Base-by-base conservation (phyloP, 2,113 vertebrate genomes). In the Fulica atra region DNA sequence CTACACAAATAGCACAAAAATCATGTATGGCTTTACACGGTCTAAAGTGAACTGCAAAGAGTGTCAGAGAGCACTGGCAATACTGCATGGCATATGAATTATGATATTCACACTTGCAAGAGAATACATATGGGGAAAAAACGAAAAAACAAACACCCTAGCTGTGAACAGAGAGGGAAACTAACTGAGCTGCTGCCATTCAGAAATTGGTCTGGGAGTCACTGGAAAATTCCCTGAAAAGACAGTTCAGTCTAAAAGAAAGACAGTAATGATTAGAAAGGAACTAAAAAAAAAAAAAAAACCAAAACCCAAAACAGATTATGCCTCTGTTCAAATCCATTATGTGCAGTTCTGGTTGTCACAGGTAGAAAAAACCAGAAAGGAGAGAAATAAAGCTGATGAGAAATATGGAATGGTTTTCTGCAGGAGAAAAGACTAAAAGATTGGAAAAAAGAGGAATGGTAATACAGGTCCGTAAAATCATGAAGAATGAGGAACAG, bases 381-480 rank as follows among this genome's bases (percentile, higher is more conserved):
- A 23, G 35, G 64, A 63, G 16, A 51, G 42, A 73, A 94, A 71
- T 66, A 71, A 84, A 89, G 21, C 42, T 70, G 56, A 19, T n/a
- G 31, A 63, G 61, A 87, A 89, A 89, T 51, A 68, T 11, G 29
- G 36, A 59, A 57, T 46, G 18, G 21, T 46, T 78, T 89, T 78
- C 81, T 86, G 25, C 13, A 60, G 42, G 46, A 76, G 16, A 78
- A 60, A 19, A 65, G 51, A 70, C 38, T 54, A 59, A 81, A 16
- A 73, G 76, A 71, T 33, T 50, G 81, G 56, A 71, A 81, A 74
- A 81, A 33, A 74, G 8, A 69, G 20, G 46, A 76, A 86, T 78
- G 61, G 56, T 59, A 87, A 84, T 64, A n/a, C 4, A 84, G 70
- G 59, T 71, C 85, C 81, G 87, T 81, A 87, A 94, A 94, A 78